A percentile compares a stretch with the other conserved stretches of the same genome.
Conservation (phyloP, 2,113 vertebrate species). For the Cyphotilapia sp. region DNA sequence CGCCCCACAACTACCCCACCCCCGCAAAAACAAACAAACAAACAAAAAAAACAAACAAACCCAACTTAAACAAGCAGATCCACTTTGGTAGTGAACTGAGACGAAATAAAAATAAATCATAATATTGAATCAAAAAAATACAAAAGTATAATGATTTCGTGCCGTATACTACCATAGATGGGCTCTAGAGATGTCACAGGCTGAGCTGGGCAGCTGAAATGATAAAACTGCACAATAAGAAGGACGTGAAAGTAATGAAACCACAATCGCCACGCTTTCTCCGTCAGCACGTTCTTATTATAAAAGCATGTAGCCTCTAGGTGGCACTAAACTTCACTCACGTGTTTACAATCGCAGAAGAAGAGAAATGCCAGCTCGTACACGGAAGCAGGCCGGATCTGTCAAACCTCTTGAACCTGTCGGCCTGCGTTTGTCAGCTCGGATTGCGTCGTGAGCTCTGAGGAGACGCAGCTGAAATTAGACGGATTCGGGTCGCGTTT, state of each 20-base stretch:
- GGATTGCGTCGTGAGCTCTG: not conserved
- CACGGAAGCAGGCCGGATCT: conserved; percentile 27
- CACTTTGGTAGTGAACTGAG: not conserved
- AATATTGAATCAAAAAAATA: not conserved
- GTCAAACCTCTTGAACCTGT: not conserved
- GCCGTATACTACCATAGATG: not conserved
- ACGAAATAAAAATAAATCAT: not conserved
- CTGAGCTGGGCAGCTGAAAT: not conserved
- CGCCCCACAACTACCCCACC: not conserved
- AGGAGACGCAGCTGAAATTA: not conserved
- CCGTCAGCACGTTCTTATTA: not conserved
- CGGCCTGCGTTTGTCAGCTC: not conserved
- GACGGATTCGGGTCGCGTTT: not conserved
- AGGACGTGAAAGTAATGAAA: not conserved
- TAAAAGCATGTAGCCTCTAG: not conserved
- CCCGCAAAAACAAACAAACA: not conserved
- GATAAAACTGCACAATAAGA: not conserved
- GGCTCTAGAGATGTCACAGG: not conserved
- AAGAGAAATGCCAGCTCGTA: not conserved
- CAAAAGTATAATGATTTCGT: not conserved
- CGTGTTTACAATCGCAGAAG: not conserved
- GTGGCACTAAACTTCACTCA: not conserved
- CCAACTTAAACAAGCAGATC: not conserved
- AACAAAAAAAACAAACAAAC: not conserved
- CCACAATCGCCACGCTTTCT: not conserved